A percentile compares a stretch with the other conserved stretches of the same genome.
Evolutionary conservation across 2,113 vertebrate genomes (phyloP).

Genomic region (Ptyas mucosa): DNA sequence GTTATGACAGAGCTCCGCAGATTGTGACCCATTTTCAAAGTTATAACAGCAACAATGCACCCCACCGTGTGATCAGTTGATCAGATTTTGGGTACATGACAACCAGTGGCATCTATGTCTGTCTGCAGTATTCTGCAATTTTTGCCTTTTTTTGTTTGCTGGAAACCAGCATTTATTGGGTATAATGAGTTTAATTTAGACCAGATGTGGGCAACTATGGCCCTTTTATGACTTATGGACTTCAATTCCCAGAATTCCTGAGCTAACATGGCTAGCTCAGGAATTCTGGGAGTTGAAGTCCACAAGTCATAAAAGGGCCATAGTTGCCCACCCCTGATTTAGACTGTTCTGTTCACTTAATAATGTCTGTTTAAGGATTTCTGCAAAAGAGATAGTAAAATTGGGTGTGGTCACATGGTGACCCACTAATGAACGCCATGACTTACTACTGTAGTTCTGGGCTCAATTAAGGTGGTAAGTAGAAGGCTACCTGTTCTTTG

Average conservation of each 20-base stretch:
- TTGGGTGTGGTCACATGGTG: background rate
- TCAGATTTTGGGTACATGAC: background rate
- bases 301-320: no score
- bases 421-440: background rate
- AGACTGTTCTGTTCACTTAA: background rate
- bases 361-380: background rate
- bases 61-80: background rate
- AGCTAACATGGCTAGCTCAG: no score
- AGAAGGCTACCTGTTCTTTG: background rate
- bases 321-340: no score
- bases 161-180: background rate
- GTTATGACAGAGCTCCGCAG: background rate
- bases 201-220: no score
- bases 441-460: background rate
- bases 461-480: background rate
- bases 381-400: background rate
- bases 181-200: background rate
- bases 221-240: no score
- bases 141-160: background rate
- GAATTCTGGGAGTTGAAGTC: no score
- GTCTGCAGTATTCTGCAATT: background rate
- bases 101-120: background rate
- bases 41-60: background rate
- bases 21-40: background rate
- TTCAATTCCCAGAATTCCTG: no score